A percentile compares a stretch with the other conserved stretches of the same genome.
phyloP scores from a whole-genome alignment of 2,113 vertebrate species.

The Butorides virescens region DNA sequence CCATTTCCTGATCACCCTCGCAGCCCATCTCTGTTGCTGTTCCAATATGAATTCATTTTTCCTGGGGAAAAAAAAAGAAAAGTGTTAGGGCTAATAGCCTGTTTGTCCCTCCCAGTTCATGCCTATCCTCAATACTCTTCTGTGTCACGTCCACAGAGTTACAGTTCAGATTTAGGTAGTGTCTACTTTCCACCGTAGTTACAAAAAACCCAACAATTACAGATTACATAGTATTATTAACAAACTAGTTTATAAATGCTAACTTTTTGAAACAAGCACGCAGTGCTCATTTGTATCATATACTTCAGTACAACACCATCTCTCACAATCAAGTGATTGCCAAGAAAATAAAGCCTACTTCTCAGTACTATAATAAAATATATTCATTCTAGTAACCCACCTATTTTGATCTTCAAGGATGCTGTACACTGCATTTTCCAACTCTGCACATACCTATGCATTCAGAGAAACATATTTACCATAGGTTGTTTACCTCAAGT shows the following conservation, averaged over 20 bases:
- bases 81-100: neutral
- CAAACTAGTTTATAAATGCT: neutral
- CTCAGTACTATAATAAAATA: neutral
- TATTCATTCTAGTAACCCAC: neutral
- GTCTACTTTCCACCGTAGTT: neutral
- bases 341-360: neutral
- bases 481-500: neutral
- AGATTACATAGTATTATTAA: neutral
- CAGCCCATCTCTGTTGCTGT: neutral
- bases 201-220: neutral
- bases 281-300: neutral
- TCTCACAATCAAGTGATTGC: neutral
- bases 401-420: neutral
- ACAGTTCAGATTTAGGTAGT: neutral
- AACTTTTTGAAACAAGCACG: neutral
- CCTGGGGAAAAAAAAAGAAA: neutral
- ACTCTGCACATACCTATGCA: neutral
- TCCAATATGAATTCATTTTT: neutral
- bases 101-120: neutral
- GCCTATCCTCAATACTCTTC: neutral
- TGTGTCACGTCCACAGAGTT: neutral
- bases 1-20: slow-evolving; percentile 1
- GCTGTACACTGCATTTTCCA: neutral
- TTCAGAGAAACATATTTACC: neutral
- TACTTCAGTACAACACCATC: neutral